Base-by-base conservation (phyloP, 1,140 invertebrate genomes). In the Tribolium castaneum region DNA sequence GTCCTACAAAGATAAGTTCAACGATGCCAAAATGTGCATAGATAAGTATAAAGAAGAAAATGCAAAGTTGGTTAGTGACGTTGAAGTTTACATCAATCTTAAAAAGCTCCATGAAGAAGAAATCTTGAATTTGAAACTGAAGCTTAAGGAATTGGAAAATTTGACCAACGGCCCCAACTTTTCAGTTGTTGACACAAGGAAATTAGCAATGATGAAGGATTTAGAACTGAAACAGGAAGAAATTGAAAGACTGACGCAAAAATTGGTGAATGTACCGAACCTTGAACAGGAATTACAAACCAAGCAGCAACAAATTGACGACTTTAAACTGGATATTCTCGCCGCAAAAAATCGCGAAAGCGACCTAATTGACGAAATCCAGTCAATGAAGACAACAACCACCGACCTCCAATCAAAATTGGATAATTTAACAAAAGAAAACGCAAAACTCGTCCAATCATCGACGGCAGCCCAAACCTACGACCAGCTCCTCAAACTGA, bases 11-110 rank as follows among this genome's bases (percentile, higher is more conserved):
- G 30, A 66, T 3, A 66, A 66, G 30, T 66, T 66, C 6, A 34
- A 12, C 1, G 59, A 66, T 14, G 59, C 59, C 10, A 66, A 66
- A 66, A 35, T 12, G 9, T 66, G 19, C 12, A 35, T 66, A 35
- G 59, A 66, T 66, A 66, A 66, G 14, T 66, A 2, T 35, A 66
- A 66, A 9, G 59, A 66, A 66, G 59, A 66, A 39, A 66, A 66
- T 39, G 9, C 12, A 6, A 66, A 66, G 35, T 13, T 66, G 59
- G 25, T 6, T 14, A 35, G 19, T 35, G 59, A 66, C 5, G 9
- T 66, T 9, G 59, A 66, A 66, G 30, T 35, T 12, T 35, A 66
- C 45, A 35, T 35, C 3, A 66, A 66, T 30, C 5, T 66, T 3
- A 66, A 66, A 13, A 22, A 14, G 13, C 12, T 66, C 1, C 59